Conservation (phyloP, 2,113 vertebrate genomes). For the Arenaria interpres region DNA sequence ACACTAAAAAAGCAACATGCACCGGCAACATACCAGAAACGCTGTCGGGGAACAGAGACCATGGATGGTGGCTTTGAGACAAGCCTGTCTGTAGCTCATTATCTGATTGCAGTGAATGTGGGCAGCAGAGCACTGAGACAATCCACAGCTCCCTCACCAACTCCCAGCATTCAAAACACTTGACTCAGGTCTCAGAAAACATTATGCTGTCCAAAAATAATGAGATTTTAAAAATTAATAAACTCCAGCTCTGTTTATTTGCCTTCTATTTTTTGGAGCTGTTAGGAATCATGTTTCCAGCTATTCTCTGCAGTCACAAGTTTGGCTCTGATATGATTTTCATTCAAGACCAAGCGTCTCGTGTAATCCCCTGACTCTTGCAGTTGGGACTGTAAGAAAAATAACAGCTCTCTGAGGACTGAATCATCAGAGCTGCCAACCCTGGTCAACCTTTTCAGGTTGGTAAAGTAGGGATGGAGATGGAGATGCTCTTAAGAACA, state of each 20-base stretch:
- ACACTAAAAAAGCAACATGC: neutral
- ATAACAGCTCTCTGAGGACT: conserved; percentile 9
- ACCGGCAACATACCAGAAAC: neutral
- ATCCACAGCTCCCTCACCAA: neutral
- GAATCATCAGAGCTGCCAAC: neutral
- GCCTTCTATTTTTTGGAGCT: neutral
- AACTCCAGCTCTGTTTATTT: conserved; percentile 45
- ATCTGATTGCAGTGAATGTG: neutral
- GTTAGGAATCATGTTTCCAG: neutral
- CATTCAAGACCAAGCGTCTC: neutral
- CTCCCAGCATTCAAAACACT: neutral
- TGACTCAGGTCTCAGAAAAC: conserved; percentile 28
- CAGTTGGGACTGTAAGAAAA: neutral
- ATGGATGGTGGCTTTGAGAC: neutral
- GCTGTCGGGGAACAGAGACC: neutral
- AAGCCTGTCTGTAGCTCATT: neutral
- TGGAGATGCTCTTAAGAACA: neutral
- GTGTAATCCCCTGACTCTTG: conserved; percentile 12
- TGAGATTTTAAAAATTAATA: conserved; percentile 71
- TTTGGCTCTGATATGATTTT: conserved; percentile 19
- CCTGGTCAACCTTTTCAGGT: neutral
- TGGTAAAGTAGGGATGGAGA: neutral
- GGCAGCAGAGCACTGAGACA: conserved; percentile 22
- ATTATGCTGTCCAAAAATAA: conserved; percentile 46
- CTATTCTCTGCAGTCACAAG: conserved; percentile 12